Evolutionary conservation across 2,797 vertebrate species (phyloP).

Genomic region (Luscinia megarhynchos): DNA sequence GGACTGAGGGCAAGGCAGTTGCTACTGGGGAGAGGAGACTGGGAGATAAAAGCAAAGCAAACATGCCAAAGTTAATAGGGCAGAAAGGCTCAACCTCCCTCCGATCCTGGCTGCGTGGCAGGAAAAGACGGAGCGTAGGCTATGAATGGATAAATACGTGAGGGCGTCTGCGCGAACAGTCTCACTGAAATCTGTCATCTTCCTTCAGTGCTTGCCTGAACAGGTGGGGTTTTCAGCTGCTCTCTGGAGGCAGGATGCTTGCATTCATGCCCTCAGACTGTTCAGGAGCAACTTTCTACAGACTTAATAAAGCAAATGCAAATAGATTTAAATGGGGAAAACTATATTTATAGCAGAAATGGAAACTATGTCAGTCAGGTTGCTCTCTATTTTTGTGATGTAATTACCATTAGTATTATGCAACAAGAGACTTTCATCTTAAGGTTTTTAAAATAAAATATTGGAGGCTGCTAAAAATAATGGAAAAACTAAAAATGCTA

Average conservation of each 20-base stretch:
- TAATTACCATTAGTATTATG: neutral
- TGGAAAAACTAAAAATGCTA: neutral
- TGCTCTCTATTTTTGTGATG: neutral
- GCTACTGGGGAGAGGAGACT: constrained; percentile 66
- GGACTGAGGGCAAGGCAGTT: constrained; percentile 57
- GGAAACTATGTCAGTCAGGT: neutral
- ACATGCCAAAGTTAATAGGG: constrained; percentile 72
- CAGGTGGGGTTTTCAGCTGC: neutral
- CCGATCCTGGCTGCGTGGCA: neutral
- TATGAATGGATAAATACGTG: neutral
- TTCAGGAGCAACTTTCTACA: neutral
- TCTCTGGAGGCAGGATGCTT: neutral
- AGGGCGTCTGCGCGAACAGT: neutral
- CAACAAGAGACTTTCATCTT: neutral
- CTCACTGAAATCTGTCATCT: neutral
- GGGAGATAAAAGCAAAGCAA: constrained; percentile 73
- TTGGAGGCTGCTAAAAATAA: neutral
- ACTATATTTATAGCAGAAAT: constrained; percentile 15
- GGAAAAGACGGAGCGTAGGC: neutral
- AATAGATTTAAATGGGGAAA: constrained; percentile 7
- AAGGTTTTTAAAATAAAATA: neutral
- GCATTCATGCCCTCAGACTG: neutral
- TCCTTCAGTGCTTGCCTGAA: neutral
- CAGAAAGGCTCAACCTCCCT: constrained; percentile 58
- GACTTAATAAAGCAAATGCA: neutral